Evolutionary conservation across 2,888 invertebrate genomes (phyloP), one percentile per base, ranked within the genome.

Genomic region (Metalampra italica): DNA sequence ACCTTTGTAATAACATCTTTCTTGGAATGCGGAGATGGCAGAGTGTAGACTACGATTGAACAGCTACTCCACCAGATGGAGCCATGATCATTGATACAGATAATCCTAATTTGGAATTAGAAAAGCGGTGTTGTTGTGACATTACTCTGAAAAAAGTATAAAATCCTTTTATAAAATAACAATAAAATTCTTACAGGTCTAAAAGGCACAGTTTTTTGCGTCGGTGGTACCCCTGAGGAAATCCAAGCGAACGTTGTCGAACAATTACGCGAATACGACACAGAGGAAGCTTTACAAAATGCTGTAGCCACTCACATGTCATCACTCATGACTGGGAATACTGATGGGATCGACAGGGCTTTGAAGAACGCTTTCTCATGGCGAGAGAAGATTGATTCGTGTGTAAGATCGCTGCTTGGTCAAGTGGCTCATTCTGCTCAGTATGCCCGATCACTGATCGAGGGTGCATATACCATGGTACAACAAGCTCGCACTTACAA

Each of bases 141-240:
- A n/a, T n/a, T n/a, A n/a, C n/a, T n/a, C n/a, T n/a, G n/a, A n/a
- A n/a, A n/a, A n/a, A n/a, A n/a, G n/a, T n/a, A n/a, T n/a, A n/a
- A n/a, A n/a, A n/a, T n/a, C n/a, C n/a, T 22, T 22, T 22, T 2
- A 22, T 22, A 2, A 22, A 22, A 22, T 5, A 22, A 22, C 22
- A n/a, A n/a, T n/a, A n/a, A n/a, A n/a, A n/a, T n/a, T n/a, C n/a
- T n/a, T 8, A 34, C 57, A 82, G 83, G 77, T 49, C 48, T 70
- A 7, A 66, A 52, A 1, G 82, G 83, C 3, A 79, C 74, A 0
- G 64, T 84, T 1, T 84, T 68, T 52, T 80, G 76, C 46, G 41
- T 82, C 9, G 83, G 84, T 1, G 61, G 59, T 1, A 58, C 60
- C 2, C 82, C 82, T 0, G 66, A 65, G 3, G 76, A 79, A 36